These are phyloP conservation scores for Neodon shergylaensis DNA, from an alignment of 2,113 vertebrate genomes.

Conservation along the genomic window DNA sequence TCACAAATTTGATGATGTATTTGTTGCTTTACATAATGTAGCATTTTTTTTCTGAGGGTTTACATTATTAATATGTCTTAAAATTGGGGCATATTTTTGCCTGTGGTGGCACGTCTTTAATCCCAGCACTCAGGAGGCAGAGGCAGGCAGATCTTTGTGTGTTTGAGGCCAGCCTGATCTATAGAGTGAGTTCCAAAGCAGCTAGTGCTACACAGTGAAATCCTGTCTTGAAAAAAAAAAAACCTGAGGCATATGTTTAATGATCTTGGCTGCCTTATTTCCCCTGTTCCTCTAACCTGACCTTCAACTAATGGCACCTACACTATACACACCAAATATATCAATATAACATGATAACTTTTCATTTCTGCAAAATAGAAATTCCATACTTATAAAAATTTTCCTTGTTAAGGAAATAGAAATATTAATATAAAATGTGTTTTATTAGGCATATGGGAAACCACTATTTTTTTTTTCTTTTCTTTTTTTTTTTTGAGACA, in stretches of 20 bases:
- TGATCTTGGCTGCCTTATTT: neutral
- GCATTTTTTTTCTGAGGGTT: neutral
- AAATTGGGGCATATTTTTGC: conserved; percentile 1
- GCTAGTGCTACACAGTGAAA: neutral
- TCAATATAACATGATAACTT: neutral
- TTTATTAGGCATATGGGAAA: conserved; percentile 41
- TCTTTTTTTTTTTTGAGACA: too few relatives aligned
- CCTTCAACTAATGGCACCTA: neutral
- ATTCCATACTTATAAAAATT: neutral
- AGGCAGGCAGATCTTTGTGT: neutral
- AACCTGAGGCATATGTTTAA: neutral
- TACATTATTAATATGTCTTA: neutral
- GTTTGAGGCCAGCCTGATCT: neutral
- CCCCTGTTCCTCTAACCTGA: neutral
- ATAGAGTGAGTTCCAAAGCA: neutral
- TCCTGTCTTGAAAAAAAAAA: neutral
- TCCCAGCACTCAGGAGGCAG: neutral
- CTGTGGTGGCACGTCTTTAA: neutral
- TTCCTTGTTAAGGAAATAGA: conserved; percentile 18
- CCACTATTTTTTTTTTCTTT: neutral
- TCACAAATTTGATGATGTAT: neutral
- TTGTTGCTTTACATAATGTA: neutral
- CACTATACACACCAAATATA: neutral
- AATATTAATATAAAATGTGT: conserved; percentile 13
- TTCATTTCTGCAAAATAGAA: conserved; percentile 17